Conservation (phyloP, 2,113 vertebrate species). For the Calonectris borealis region DNA sequence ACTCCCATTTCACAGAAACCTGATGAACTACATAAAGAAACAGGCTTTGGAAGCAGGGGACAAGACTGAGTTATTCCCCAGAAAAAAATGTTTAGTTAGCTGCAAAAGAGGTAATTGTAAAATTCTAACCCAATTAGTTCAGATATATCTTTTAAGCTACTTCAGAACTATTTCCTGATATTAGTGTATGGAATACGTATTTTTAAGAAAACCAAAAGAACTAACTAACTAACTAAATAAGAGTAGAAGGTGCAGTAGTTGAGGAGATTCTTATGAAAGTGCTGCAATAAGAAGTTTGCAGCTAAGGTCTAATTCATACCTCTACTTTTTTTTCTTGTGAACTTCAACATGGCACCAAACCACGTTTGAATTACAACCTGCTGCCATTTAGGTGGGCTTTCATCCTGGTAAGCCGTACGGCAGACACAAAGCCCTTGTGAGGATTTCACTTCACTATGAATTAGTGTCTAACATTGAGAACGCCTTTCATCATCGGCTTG, state of each 20-base stretch:
- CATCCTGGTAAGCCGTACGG: constrained; percentile 48
- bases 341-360: constrained; percentile 57
- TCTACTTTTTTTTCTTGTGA: constrained; percentile 8
- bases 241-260: background rate
- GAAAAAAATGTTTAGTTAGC: background rate
- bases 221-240: background rate
- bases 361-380: constrained; percentile 37
- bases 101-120: background rate
- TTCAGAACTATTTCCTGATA: background rate
- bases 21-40: background rate
- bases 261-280: background rate
- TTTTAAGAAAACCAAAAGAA: background rate
- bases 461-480: constrained; percentile 74
- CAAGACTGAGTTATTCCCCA: background rate
- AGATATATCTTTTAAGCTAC: background rate
- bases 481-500: constrained; percentile 74
- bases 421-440: constrained; percentile 64
- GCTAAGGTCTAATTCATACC: constrained; percentile 10
- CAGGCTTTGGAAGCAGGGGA: background rate
- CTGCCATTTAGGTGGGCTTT: constrained; percentile 64
- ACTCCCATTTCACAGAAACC: background rate
- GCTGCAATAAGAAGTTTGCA: background rate
- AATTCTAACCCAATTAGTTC: background rate
- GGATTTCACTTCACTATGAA: constrained; percentile 72
- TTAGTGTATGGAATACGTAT: background rate